Base-by-base conservation (phyloP, 2,888 invertebrate genomes). In the Caenorhabditis sp. region DNA sequence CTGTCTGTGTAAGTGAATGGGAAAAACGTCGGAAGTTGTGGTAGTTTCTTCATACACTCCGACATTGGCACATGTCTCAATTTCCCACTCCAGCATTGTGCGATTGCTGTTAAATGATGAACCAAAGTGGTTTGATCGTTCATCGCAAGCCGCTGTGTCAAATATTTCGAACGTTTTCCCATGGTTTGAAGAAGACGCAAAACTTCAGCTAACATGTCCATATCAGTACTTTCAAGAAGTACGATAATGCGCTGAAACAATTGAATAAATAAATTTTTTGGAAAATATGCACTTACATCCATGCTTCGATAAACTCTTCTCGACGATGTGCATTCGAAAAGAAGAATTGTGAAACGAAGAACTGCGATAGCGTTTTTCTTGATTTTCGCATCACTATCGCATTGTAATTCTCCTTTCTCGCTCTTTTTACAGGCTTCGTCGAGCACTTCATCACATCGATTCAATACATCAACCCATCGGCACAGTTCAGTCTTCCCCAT, bases 311-410 rank as follows among this genome's bases (percentile, higher is more conserved):
- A 85, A 5, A 84, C 68, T 1, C 84, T 75, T 26, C 86, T 64
- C 0, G 84, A 82, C n/a, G 83, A 84, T 1, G 83, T 84, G 72
- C 83, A 84, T 58, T 86, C 86, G 75, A 84, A 86, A 1, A 86
- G 70, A 4, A 82, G 73, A 7, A 80, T 75, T 21, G 85, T 84
- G 73, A 86, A 86, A 1, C 80, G 67, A 36, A 86, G 70, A 8
- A 85, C 67, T 14, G 76, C 31, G 12, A 78, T 59, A 17, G 62
- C 66, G 17, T 68, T 26, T 14, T 52, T 59, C 21, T 64, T 67
- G 0, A 58, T 23, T 21, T 21, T 52, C 12, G 54, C 12, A 17
- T 71, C 70, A 20, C 36, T 26, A 49, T 71, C 70, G 27, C 69
- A 69, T 2, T 14, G 8, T 68, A 70, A 64, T 23, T 70, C 59